Evolutionary conservation across 1,140 invertebrate species (phyloP), one percentile per base, ranked within the genome.

Genomic region (Ceratoteleas bidentatus): DNA sequence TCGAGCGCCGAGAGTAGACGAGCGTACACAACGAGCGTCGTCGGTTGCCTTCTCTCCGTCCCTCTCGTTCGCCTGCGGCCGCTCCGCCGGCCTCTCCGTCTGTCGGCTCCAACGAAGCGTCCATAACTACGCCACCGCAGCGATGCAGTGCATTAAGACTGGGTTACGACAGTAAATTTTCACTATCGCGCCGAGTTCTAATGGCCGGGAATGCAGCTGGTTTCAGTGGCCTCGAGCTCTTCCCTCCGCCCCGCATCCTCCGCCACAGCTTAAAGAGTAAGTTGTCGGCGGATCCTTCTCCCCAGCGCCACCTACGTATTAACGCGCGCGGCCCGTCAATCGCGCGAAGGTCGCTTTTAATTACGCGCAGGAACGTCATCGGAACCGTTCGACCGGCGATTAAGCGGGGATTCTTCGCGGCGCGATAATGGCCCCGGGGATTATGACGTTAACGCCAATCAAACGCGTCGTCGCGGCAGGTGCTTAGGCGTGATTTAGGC

Each of bases 121-220:
- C 88, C 88, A 88, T 89, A 88, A 89, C 87, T 87, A 84, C 83
- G 84, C 80, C 75, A 84, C 66, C 68, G 57, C 79, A 64, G 73
- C 77, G 84, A 62, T 68, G 75, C 77, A 90, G 88, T 91, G 88
- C 88, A 91, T 90, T 90, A 91, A 88, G 88, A 91, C 87, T 88
- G 88, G 90, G 89, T 91, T 90, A 90, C 89, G 89, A 90, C 89
- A 89, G 89, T 91, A 91, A 91, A 91, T 91, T 91, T 91, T 91
- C 90, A 91, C 90, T 91, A 90, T 88, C 88, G 87, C 87, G 89
- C 88, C 77, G 87, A 89, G 88, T 90, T 91, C 89, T 91, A 91
- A 90, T 90, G 87, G 90, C 85, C 85, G 88, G 84, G 89, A 90
- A 90, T 90, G 89, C 89, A 91, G 89, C 89, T 90, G 89, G 87